Percentiles rank a stretch among this genome's conserved stretches.
These are phyloP conservation scores for Antidorcas marsupialis DNA, from an alignment of 2,113 vertebrate genomes.

Conservation along the genomic window DNA sequence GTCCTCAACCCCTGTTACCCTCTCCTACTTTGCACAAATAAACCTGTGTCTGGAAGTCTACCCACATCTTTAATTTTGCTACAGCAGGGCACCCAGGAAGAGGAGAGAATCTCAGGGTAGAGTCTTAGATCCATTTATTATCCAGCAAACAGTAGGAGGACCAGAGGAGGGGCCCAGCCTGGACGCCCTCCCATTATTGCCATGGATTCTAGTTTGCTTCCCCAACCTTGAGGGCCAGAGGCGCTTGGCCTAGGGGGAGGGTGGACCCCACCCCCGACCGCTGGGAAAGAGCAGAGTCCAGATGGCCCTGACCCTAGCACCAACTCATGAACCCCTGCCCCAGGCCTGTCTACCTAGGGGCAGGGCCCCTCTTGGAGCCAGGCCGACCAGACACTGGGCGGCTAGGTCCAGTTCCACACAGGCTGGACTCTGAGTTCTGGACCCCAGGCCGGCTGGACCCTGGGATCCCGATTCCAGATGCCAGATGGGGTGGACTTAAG, in stretches of 20 bases:
- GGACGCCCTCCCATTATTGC: constrained; percentile 72
- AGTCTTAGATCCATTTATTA: constrained; percentile 73
- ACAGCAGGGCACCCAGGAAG: background rate
- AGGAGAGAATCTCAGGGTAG: constrained; percentile 47
- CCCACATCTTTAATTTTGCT: background rate
- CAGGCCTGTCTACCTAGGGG: constrained; percentile 9
- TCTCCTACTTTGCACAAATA: constrained; percentile 45
- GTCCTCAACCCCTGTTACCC: background rate
- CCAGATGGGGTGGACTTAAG: constrained; percentile 31
- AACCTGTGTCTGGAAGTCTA: constrained; percentile 40
- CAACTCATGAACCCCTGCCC: constrained; percentile 54
- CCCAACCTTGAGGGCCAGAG: constrained; percentile 31
- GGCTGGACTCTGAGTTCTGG: constrained; percentile 33
- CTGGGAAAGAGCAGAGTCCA: constrained; percentile 50
- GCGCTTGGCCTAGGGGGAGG: background rate
- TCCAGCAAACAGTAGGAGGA: constrained; percentile 59
- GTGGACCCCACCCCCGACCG: constrained; percentile 20
- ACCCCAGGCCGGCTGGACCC: constrained; percentile 26
- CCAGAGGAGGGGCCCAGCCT: constrained; percentile 55
- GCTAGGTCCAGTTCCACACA: constrained; percentile 36
- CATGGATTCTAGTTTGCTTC: constrained; percentile 63
- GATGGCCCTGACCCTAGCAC: constrained; percentile 66
- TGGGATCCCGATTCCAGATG: constrained; percentile 42
- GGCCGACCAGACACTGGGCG: constrained; percentile 27
- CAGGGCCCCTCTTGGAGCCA: background rate